A percentile compares a stretch with the other conserved stretches of the same genome.
phyloP scores from a whole-genome alignment of 2,888 invertebrate genomes.

The Fragum whitleyi region DNA sequence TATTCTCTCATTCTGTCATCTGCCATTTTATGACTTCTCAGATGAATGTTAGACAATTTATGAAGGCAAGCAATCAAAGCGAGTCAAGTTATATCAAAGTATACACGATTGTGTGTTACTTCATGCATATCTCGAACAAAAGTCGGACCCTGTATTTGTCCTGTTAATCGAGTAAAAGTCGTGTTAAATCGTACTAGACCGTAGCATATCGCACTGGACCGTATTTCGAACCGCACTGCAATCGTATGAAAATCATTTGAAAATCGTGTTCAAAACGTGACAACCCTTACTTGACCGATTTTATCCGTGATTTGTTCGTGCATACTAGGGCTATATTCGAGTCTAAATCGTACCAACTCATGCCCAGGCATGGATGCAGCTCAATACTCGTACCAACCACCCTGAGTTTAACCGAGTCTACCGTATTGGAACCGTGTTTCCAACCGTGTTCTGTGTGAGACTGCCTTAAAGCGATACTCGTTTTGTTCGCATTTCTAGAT shows the following conservation, averaged over 20 bases:
- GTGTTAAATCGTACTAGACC: constrained; percentile 22
- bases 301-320: constrained; percentile 29
- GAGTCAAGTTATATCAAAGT: constrained; percentile 12
- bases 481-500: too few species aligned
- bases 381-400: constrained; percentile 29
- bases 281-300: constrained; percentile 27
- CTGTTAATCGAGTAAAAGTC: constrained; percentile 28
- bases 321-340: constrained; percentile 3
- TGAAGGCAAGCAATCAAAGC: constrained; percentile 16
- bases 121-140: constrained; percentile 24
- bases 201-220: constrained; percentile 19
- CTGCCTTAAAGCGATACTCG: too few species aligned
- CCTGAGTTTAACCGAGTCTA: constrained; percentile 19
- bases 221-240: constrained; percentile 19
- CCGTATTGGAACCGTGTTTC: constrained; percentile 27
- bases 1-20: not conserved
- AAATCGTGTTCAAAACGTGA: constrained; percentile 31
- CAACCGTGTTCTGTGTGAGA: constrained; percentile 29
- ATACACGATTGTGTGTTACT: constrained; percentile 15
- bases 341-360: constrained; percentile 3
- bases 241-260: constrained; percentile 15
- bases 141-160: constrained; percentile 31
- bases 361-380: constrained; percentile 18
- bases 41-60: constrained; percentile 7
- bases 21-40: constrained; percentile 7